Percentiles rank a stretch among this genome's conserved stretches.
Evolutionary conservation across 2,888 invertebrate species (phyloP).

Genomic region (Stegana nigrithorax): DNA sequence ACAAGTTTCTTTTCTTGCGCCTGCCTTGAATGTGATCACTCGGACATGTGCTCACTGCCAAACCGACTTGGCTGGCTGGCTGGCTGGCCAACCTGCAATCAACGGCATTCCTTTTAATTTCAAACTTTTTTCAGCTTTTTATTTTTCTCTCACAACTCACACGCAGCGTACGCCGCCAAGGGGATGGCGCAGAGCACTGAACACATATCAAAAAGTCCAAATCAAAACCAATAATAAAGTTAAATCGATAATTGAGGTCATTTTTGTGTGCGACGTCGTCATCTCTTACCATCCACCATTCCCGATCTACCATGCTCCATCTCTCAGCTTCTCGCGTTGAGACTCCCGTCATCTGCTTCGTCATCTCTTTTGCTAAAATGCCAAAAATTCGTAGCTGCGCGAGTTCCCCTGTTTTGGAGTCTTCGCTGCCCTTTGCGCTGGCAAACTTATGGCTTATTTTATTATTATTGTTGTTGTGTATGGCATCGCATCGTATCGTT

Average conservation of each 20-base stretch:
- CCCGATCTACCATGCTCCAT: no score
- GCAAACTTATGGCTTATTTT: no score
- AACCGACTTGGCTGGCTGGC: no score
- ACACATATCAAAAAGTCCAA: conserved; percentile 45
- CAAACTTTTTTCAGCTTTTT: conserved; percentile 33
- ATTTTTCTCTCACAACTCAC: no score
- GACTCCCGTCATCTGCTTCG: no score
- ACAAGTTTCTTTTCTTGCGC: neutral
- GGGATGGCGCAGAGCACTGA: conserved; percentile 1
- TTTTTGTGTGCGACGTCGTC: conserved; percentile 34
- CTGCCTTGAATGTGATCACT: neutral
- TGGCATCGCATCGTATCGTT: conserved; percentile 22
- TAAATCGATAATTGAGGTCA: conserved; percentile 69
- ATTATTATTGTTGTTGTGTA: neutral
- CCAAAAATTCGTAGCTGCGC: conserved; percentile 29
- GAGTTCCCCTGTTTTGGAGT: no score
- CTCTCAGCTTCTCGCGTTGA: no score
- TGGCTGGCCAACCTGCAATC: conserved; percentile 55
- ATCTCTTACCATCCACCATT: no score
- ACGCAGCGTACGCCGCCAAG: neutral
- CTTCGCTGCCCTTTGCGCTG: neutral
- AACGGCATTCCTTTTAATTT: conserved; percentile 61
- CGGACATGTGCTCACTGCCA: neutral
- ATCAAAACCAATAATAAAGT: conserved; percentile 69
- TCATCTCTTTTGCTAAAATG: no score